Evolutionary conservation across 2,888 invertebrate genomes (phyloP).

Genomic region (Cenopis cana): DNA sequence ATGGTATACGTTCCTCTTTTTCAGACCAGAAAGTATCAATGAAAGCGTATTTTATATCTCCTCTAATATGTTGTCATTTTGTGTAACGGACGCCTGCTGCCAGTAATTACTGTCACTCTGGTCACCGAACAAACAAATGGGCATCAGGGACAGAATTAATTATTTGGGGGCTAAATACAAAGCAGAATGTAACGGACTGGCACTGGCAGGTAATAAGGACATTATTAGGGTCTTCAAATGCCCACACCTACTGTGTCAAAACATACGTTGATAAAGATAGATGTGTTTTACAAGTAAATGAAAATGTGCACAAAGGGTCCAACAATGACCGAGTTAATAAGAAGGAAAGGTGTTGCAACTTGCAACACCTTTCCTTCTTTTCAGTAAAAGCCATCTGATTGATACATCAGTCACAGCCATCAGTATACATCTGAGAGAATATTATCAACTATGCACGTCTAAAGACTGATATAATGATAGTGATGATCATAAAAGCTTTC

Average conservation of each 20-base stretch:
- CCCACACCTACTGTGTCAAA: background rate
- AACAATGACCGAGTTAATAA: background rate
- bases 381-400: too few species aligned
- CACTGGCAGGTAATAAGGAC: constrained; percentile 13
- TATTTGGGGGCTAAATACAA: constrained; percentile 16
- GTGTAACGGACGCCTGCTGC: constrained; percentile 1
- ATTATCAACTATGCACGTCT: background rate
- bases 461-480: background rate
- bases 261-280: background rate
- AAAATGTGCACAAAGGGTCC: background rate
- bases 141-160: constrained; percentile 6
- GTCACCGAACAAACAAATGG: constrained; percentile 14
- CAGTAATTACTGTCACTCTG: constrained; percentile 18
- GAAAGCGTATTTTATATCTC: background rate
- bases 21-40: background rate
- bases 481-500: background rate
- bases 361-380: too few species aligned
- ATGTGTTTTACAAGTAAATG: background rate
- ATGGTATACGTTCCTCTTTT: background rate
- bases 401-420: too few species aligned
- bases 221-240: background rate
- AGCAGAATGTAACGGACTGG: constrained; percentile 2
- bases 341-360: background rate
- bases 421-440: too few species aligned
- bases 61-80: constrained; percentile 7